Conservation (phyloP, 2,888 invertebrate genomes). For the Scaptomyza flava region DNA sequence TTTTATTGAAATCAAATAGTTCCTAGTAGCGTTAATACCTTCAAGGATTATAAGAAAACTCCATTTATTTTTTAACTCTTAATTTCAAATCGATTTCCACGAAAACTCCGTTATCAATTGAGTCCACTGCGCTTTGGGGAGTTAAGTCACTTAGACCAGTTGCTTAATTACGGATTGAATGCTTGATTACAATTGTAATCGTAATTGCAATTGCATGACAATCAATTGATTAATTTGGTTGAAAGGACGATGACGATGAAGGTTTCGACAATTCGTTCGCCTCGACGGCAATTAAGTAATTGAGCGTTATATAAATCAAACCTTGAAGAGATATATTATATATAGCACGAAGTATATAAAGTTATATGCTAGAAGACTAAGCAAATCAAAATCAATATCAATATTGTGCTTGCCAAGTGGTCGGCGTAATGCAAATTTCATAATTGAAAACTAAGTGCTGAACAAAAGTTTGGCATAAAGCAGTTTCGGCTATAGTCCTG, state of each 20-base stretch:
- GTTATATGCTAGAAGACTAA: not conserved
- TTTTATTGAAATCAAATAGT: no score
- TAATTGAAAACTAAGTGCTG: constrained; percentile 78
- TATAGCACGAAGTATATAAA: not conserved
- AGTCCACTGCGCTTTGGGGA: not conserved
- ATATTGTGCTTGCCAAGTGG: constrained; percentile 67
- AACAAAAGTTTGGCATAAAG: constrained; percentile 63
- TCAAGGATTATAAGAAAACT: not conserved
- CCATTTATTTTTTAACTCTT: no score
- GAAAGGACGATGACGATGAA: constrained; percentile 16
- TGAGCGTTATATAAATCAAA: constrained; percentile 55
- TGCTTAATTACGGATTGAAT: constrained; percentile 16
- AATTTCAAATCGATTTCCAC: no score
- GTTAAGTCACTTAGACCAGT: constrained; percentile 3
- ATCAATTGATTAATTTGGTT: constrained; percentile 66
- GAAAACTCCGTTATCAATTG: not conserved
- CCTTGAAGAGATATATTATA: constrained; percentile 11
- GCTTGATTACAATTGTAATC: constrained; percentile 9
- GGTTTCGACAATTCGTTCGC: not conserved
- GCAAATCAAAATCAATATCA: constrained; percentile 72
- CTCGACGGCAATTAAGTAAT: constrained; percentile 68
- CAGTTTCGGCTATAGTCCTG: constrained; percentile 54
- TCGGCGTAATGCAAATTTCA: constrained; percentile 71
- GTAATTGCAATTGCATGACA: constrained; percentile 33
- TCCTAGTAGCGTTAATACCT: no score